These are phyloP conservation scores for Paralvinella palmiformis DNA, from an alignment of 1,140 invertebrate species.

Conservation along the genomic window DNA sequence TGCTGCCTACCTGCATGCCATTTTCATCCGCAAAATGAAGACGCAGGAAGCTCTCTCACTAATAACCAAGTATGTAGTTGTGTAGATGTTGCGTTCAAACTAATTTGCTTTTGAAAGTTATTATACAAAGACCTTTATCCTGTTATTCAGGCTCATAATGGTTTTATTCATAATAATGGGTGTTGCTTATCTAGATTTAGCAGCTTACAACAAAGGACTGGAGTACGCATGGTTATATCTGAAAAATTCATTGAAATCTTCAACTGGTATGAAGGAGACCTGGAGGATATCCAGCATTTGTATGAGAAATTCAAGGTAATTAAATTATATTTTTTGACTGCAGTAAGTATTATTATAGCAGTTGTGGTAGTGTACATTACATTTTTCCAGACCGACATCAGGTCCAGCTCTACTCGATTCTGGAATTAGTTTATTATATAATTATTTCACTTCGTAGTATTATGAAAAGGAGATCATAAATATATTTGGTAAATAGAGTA, in stretches of 20 bases:
- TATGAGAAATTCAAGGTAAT: slow-evolving; percentile 47
- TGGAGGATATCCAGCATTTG: slow-evolving; percentile 41
- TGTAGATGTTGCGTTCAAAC: no score
- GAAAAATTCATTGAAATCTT: slow-evolving; percentile 50
- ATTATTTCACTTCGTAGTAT: no score
- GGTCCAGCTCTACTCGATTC: no score
- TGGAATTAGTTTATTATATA: no score
- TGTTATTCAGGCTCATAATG: no score
- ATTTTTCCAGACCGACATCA: no score
- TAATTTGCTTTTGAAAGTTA: no score
- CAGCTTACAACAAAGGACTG: slow-evolving; percentile 27
- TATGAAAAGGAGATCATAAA: no score
- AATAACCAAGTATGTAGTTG: slow-evolving; percentile 44
- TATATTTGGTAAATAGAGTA: no score
- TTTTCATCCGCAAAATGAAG: slow-evolving; percentile 46
- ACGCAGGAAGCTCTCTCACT: slow-evolving; percentile 45
- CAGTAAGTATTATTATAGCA: no score
- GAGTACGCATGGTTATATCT: slow-evolving; percentile 36
- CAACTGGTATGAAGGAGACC: slow-evolving; percentile 44
- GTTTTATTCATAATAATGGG: not conserved
- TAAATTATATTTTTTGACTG: not conserved
- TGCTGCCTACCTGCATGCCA: slow-evolving; percentile 41
- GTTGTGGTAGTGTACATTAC: no score
- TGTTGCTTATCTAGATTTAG: not conserved
- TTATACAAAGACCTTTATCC: no score